Conservation (phyloP, 2,888 invertebrate species). For the Megaustenia siamemsis region DNA sequence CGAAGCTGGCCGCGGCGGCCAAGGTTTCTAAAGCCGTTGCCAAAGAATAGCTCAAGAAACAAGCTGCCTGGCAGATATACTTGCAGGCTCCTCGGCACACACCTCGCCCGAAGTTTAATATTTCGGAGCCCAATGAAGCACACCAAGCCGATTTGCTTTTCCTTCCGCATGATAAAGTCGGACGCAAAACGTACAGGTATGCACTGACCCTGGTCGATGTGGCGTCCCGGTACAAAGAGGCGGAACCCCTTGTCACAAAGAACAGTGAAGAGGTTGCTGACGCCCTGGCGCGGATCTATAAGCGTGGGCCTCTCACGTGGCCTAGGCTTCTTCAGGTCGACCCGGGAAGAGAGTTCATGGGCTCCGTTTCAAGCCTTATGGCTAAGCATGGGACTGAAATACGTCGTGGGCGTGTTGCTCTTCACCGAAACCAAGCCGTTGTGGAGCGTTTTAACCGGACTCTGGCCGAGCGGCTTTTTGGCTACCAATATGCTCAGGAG, state of each 20-base stretch:
- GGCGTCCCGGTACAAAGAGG: not conserved
- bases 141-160: slow-evolving; percentile 33
- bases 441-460: slow-evolving; percentile 9
- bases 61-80: slow-evolving; percentile 46
- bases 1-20: slow-evolving; percentile 31
- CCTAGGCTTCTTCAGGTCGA: slow-evolving; percentile 30
- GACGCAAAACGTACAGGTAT: slow-evolving; percentile 33
- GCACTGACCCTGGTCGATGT: slow-evolving; percentile 40
- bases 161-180: slow-evolving; percentile 2
- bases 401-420: not conserved
- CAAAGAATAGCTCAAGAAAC: slow-evolving; percentile 39
- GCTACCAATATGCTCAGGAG: slow-evolving; percentile 25
- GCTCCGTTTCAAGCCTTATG: slow-evolving; percentile 8
- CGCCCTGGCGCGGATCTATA: slow-evolving; percentile 30
- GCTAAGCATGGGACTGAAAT: not conserved
- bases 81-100: slow-evolving; percentile 39
- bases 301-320: slow-evolving; percentile 32
- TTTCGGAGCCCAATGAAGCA: slow-evolving; percentile 25
- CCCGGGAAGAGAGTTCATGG: slow-evolving; percentile 26
- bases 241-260: not conserved
- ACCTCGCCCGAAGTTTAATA: slow-evolving; percentile 28
- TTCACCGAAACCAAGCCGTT: not conserved
- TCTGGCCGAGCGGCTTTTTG: slow-evolving; percentile 16
- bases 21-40: slow-evolving; percentile 25
- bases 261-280: not conserved